Evolutionary conservation across 2,113 vertebrate genomes (phyloP).

Genomic region (Micronisus gabar): DNA sequence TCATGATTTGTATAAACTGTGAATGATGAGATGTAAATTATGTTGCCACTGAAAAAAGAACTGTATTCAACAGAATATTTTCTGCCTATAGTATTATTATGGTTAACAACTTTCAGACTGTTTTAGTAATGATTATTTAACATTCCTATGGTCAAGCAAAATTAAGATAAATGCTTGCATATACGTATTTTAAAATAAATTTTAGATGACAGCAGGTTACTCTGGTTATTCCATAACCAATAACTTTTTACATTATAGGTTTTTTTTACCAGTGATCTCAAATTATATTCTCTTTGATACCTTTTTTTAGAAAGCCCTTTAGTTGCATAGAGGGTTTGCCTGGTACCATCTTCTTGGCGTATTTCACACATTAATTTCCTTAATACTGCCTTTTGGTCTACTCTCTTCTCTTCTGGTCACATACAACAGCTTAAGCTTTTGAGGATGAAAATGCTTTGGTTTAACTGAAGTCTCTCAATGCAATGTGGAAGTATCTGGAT

Average conservation of each 20-base stretch:
- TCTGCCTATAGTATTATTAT: background rate
- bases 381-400: background rate
- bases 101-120: background rate
- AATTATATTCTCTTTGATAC: background rate
- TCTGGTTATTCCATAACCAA: background rate
- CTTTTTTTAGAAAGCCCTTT: background rate
- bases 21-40: conserved; percentile 15
- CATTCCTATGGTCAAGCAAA: background rate
- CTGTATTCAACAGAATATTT: background rate
- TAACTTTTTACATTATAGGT: background rate
- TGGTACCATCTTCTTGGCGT: background rate
- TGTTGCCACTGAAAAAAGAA: background rate
- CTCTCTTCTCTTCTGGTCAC: background rate
- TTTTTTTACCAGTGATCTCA: background rate
- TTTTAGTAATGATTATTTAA: background rate
- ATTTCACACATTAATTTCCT: background rate
- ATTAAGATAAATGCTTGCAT: background rate
- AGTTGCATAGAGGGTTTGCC: background rate
- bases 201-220: background rate
- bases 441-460: background rate
- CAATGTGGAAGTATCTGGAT: background rate
- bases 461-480: background rate
- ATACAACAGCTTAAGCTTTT: background rate
- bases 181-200: background rate
- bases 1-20: background rate